Evolutionary conservation across 2,888 invertebrate genomes (phyloP), one percentile per base, ranked within the genome.

Genomic region (Acrobasis suavella): DNA sequence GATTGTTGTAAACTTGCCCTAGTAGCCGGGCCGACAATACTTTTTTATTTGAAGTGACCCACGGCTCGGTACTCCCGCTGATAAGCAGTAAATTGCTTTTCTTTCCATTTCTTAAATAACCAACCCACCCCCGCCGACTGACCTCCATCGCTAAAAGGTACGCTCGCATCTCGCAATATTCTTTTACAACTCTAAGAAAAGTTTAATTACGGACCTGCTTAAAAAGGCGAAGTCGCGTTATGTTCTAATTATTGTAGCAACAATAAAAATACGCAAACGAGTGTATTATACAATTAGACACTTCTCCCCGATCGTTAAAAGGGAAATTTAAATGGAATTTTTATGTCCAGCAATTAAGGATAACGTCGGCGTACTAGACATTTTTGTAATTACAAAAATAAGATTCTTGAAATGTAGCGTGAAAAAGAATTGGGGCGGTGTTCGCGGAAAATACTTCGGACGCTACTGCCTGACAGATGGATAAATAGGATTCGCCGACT

Each of bases 241-340:
- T 90, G 89, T 91, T 91, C 90, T 91, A 91, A 92, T 92, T 91
- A 92, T 92, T 90, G 88, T 89, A 87, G 84, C 82, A 81, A 89
- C 91, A 86, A 91, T 92, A 92, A 92, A 92, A 92, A 91, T 91
- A 92, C 92, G 92, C 87, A 91, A 92, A 92, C 91, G 92, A 92
- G 92, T 92, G 87, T 92, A 92, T 92, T 92, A 92, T 92, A 90
- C 91, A 92, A 92, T 92, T 91, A 92, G 91, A 89, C 90, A 91
- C 90, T 88, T 89, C 87, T 88, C 90, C 88, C 80, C 77, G 89
- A 91, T 91, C 89, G 91, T 91, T 91, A 92, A 92, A 92, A 92
- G 86, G 92, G 90, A 92, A 93, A 93, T 92, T 93, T 92, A 90
- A 92, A 93, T 93, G 92, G 92, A 93, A 92, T 93, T 93, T 92